Conservation (phyloP, 64 coral and sea anemone genomes). For the Actinia tenebrosa region DNA sequence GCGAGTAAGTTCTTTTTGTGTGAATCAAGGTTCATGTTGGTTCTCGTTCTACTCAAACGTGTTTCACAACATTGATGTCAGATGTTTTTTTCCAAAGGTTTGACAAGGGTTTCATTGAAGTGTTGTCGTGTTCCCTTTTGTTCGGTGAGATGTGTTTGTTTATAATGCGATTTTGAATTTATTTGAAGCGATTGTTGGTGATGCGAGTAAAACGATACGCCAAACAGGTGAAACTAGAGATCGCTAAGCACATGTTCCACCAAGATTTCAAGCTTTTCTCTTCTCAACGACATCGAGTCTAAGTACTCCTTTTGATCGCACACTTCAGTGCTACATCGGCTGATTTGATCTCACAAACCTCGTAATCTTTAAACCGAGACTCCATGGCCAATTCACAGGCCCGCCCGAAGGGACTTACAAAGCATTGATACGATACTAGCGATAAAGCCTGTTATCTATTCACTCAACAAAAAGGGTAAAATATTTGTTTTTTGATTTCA, state of each 20-base stretch:
- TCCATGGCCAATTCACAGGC: not conserved
- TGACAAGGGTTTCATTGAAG: not conserved
- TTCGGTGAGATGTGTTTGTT: constrained; percentile 5
- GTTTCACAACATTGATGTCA: not conserved
- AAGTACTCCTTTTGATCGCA: constrained; percentile 4
- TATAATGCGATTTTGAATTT: not conserved
- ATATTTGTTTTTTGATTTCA: not conserved
- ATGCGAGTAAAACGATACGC: constrained; percentile 21
- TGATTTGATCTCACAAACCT: constrained; percentile 2
- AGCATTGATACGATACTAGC: not conserved
- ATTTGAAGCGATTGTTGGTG: not conserved
- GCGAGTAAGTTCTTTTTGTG: not conserved
- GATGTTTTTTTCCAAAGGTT: not conserved
- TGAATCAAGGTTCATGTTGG: too few relatives aligned
- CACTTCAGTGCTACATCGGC: not conserved
- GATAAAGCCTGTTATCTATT: not conserved
- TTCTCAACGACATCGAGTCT: constrained; percentile 2
- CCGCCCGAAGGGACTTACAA: constrained; percentile 6
- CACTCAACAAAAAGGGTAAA: constrained; percentile 1
- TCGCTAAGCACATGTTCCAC: constrained; percentile 16
- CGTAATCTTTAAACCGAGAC: constrained; percentile 11
- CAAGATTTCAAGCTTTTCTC: constrained; percentile 37
- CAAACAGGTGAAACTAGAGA: constrained; percentile 26
- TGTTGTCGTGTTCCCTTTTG: not conserved
- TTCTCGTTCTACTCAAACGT: not conserved